Conservation (phyloP, 2,888 invertebrate species). For the Nephrotoma guestfalica region DNA sequence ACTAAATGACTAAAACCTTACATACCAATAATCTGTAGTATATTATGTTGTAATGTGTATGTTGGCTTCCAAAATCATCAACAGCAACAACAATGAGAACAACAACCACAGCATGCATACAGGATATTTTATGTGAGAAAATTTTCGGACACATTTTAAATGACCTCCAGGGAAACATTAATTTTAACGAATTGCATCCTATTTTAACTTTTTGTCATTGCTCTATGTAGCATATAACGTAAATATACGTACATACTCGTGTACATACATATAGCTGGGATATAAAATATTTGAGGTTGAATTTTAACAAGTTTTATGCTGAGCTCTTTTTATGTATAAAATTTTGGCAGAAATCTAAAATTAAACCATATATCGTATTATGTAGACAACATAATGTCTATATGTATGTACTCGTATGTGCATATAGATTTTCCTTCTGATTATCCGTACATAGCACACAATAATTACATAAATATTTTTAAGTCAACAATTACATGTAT, state of each 20-base stretch:
- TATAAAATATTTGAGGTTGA: conserved; percentile 1
- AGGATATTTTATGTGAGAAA: not conserved
- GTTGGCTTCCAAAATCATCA: not conserved
- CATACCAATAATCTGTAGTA: not conserved
- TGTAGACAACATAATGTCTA: not conserved
- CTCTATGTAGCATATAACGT: not conserved
- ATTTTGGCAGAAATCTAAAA: not conserved
- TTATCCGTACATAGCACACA: not conserved
- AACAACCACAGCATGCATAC: not conserved
- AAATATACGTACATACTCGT: not conserved
- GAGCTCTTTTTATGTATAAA: not conserved
- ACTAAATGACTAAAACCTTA: not conserved
- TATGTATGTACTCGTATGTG: not conserved
- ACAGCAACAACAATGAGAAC: not conserved
- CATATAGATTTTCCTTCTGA: not conserved
- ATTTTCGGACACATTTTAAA: conserved; percentile 3
- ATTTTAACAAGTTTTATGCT: not conserved
- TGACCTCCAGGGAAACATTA: conserved; percentile 3
- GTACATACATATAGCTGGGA: not conserved
- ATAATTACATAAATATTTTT: not conserved
- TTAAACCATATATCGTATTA: not conserved
- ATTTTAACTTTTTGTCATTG: not conserved
- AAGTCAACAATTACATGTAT: not conserved
- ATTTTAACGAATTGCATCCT: not conserved
- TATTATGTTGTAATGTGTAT: not conserved